Evolutionary conservation across 2,888 invertebrate species (phyloP).

Genomic region (Acronicta leporina): DNA sequence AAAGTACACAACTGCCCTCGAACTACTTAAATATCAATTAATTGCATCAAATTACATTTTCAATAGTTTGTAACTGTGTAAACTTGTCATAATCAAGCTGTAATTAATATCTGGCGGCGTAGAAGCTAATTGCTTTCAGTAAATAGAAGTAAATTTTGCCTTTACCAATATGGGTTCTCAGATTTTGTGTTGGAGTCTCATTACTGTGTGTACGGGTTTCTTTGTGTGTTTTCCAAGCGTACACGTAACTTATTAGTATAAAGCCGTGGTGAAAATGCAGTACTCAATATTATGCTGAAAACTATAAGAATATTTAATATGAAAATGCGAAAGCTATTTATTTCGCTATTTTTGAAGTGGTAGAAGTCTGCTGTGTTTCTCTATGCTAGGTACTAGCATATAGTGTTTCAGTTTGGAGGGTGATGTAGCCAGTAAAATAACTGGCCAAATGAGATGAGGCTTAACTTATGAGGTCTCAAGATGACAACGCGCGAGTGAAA

Average conservation of each 20-base stretch:
- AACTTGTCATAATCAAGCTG: slow-evolving; percentile 47
- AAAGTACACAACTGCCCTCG: slow-evolving; percentile 13
- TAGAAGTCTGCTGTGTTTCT: too few species aligned
- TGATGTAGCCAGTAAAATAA: too few species aligned
- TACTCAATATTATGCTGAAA: too few species aligned
- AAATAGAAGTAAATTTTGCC: slow-evolving; percentile 27
- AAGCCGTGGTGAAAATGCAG: too few species aligned
- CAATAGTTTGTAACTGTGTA: slow-evolving; percentile 40
- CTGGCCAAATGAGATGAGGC: too few species aligned
- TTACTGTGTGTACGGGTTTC: slow-evolving; percentile 14
- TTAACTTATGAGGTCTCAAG: too few species aligned
- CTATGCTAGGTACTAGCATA: too few species aligned
- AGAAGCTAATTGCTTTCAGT: slow-evolving; percentile 36
- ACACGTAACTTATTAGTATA: slow-evolving; percentile 9
- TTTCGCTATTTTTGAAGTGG: too few species aligned
- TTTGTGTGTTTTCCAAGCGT: not conserved
- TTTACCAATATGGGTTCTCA: slow-evolving; percentile 22
- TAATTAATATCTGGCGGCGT: slow-evolving; percentile 54
- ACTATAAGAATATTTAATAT: too few species aligned
- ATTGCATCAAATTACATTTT: slow-evolving; percentile 44
- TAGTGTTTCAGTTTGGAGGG: too few species aligned
- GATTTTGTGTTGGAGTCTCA: not conserved
- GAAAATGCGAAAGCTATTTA: too few species aligned
- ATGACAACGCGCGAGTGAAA: too few species aligned
- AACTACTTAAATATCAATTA: slow-evolving; percentile 38